phyloP scores from a whole-genome alignment of 2,797 vertebrate species.

The Selene dorsalis region DNA sequence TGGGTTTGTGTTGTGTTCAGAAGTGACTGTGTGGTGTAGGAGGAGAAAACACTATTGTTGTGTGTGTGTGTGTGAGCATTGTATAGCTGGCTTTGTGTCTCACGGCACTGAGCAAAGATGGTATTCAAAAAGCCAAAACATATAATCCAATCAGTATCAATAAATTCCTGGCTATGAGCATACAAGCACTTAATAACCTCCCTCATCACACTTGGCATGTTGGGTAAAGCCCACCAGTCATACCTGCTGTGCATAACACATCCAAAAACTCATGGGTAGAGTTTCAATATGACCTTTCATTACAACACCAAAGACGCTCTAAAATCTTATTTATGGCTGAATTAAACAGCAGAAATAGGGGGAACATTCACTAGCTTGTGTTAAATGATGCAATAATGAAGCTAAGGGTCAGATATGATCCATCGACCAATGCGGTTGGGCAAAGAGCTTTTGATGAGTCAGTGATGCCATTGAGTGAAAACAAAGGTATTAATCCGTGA shows the following conservation, averaged over 20 bases:
- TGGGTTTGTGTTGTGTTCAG: conserved; percentile 20
- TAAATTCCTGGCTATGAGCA: conserved; percentile 49
- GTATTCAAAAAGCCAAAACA: conserved; percentile 54
- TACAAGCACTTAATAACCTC: conserved; percentile 46
- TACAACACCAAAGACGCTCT: conserved; percentile 54
- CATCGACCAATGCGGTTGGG: conserved; percentile 48
- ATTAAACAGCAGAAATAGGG: conserved; percentile 76
- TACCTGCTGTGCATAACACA: conserved; percentile 45
- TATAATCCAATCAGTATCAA: conserved; percentile 65
- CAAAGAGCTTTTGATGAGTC: conserved; percentile 64
- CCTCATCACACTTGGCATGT: conserved; percentile 58
- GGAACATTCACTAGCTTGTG: conserved; percentile 65
- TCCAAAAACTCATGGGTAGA: conserved; percentile 63
- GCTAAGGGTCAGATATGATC: conserved; percentile 65
- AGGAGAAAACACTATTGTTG: conserved; percentile 15
- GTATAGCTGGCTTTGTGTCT: conserved; percentile 38
- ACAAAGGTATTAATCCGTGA: conserved; percentile 65
- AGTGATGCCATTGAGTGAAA: conserved; percentile 72
- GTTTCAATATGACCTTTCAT: conserved; percentile 64
- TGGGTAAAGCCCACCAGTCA: conserved; percentile 60
- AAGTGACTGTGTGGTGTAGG: conserved; percentile 17
- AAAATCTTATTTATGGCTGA: conserved; percentile 76
- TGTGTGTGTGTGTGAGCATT: conserved; percentile 11
- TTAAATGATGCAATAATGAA: conserved; percentile 67
- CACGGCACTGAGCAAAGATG: conserved; percentile 46